Evolutionary conservation across 2,113 vertebrate genomes (phyloP), one percentile per base, ranked within the genome.

Genomic region (Clarias gariepinus): DNA sequence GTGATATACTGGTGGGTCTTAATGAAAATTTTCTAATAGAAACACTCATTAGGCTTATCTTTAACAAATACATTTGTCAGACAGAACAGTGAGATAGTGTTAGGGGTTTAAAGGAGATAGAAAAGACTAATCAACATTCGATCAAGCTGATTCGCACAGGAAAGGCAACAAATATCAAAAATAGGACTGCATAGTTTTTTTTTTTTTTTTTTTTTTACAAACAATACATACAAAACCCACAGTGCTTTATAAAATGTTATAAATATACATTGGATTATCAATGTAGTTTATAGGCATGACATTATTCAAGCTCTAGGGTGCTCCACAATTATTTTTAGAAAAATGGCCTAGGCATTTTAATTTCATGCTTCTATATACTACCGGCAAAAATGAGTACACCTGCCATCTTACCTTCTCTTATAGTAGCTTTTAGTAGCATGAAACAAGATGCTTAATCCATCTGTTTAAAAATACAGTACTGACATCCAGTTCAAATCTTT

Each of bases 41-140:
- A 15, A 47, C 25, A 60, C 82, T 89, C 74, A 87, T 89, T 85
- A 77, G 19, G 47, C 8, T 25, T 81, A 25, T 81, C 25, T 52
- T 55, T 87, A 87, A 89, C 84, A 55, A 89, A 64, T 60, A 84
- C 76, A 89, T 87, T 87, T 66, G 47, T 87, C 85, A 60, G 61
- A 74, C 73, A 74, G 25, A n/a, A 23, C 33, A 60, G 23, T 28
- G 41, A 84, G 85, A 71, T 52, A 61, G 57, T 81, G 41, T 18
- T 36, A 55, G 74, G 16, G 25, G 5, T 77, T 77, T 53, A 55
- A 77, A 76, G 13, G 23, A 28, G 25, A 77, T 55, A 10, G 28
- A 28, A 55, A n/a, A 53, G 47, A 47, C 47, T 2, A 28, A 28
- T 53, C 73, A 53, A 77, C 47, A 47, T 47, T 47, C 47, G 47